Conservation (phyloP, 2,888 invertebrate genomes). For the Tetragonisca angustula region DNA sequence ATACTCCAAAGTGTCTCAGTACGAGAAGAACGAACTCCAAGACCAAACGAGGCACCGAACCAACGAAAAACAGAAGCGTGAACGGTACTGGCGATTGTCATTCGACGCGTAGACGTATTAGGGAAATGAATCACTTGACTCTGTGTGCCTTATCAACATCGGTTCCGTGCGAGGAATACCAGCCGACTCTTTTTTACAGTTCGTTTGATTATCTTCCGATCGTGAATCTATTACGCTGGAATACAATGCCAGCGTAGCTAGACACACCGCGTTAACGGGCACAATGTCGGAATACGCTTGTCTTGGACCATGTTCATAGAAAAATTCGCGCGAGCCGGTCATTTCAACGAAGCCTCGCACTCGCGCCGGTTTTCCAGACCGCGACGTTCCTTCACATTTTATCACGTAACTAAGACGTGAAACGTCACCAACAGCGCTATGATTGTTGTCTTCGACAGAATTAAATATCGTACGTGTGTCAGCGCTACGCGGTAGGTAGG, state of each 20-base stretch:
- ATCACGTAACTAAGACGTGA: constrained; percentile 23
- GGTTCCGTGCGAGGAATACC: constrained; percentile 52
- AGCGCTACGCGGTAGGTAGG: neutral
- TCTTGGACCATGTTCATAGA: constrained; percentile 39
- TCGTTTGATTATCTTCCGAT: constrained; percentile 59
- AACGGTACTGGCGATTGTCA: constrained; percentile 42
- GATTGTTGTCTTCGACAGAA: neutral
- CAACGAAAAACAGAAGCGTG: constrained; percentile 1
- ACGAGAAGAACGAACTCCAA: too few species aligned
- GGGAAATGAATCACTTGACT: constrained; percentile 53
- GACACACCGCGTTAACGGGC: constrained; percentile 55
- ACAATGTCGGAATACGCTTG: constrained; percentile 39
- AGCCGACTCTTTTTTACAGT: constrained; percentile 49
- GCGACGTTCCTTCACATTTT: constrained; percentile 20
- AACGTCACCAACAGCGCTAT: neutral
- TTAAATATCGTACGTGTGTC: constrained; percentile 3
- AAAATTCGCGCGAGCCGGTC: constrained; percentile 53
- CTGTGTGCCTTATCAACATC: constrained; percentile 46
- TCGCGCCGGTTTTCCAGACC: constrained; percentile 9
- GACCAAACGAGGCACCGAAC: neutral
- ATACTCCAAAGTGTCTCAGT: too few species aligned
- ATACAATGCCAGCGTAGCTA: constrained; percentile 50
- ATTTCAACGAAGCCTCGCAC: constrained; percentile 44
- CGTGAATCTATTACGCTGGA: constrained; percentile 54
- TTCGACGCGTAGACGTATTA: constrained; percentile 53